Base-by-base conservation (phyloP, 2,797 vertebrate genomes). In the Cyprinodon diabolis region DNA sequence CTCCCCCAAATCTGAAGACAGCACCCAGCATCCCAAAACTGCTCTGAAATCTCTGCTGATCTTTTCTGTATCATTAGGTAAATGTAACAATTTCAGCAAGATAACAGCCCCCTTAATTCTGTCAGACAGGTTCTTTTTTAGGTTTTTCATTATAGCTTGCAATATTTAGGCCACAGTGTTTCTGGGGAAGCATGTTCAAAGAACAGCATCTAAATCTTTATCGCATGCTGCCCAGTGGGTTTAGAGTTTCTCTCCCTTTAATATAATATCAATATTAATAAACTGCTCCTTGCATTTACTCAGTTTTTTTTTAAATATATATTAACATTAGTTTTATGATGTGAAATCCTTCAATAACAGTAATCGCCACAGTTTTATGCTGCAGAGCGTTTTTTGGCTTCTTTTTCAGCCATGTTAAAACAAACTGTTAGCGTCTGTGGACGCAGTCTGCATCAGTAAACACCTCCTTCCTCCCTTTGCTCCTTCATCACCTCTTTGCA, bases 401-500 rank as follows among this genome's bases (percentile, higher is more conserved):
- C 49, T 51, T 25, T 13, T 57, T 57, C 56, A 30, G 57, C 15
- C 30, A 2, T 2, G 25, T 58, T 3, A 17, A 35, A 13, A 14
- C 55, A 56, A 56, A 25, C 11, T 35, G 49, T 17, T 51, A 14
- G 49, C 15, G 14, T 51, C 49, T 51, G 56, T 15, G 13, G 56
- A 35, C 21, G 15, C 17, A 10, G 1, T 48, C 70, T 43, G 67
- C 73, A 8, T 73, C 54, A 10, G 60, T 68, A 65, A 75, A 57
- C 73, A 54, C 35, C 48, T 25, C 47, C 52, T 57, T 60, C 70
- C 56, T 69, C 68, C 51, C 47, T 6, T 43, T 52, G 43, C 58
- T 43, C 56, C 68, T 73, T 57, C 74, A 63, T 77, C 77, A 79
- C 52, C 43, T 72, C 79, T 71, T 68, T 71, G 54, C 58, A 77